A percentile compares a stretch with the other conserved stretches of the same genome.
Evolutionary conservation across 2,888 invertebrate species (phyloP).

Genomic region (Drosophila gaucha): DNA sequence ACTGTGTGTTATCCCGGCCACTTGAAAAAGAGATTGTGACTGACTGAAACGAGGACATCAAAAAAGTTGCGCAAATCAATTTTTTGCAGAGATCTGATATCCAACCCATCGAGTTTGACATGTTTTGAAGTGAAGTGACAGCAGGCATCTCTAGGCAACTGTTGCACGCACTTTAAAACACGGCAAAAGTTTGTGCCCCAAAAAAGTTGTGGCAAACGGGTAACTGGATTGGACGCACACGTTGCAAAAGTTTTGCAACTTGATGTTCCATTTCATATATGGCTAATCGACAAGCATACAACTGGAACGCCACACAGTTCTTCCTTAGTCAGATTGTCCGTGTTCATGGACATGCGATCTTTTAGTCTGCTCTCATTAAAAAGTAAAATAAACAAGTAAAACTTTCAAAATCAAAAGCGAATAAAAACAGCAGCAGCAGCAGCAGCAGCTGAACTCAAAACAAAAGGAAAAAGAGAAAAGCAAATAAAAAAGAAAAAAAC

Average conservation of each 20-base stretch:
- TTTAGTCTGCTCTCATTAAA: constrained; percentile 74
- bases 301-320: not conserved
- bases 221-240: constrained; percentile 1
- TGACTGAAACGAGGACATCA: constrained; percentile 6
- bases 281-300: constrained; percentile 71
- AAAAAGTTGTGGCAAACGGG: not conserved
- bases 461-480: constrained; percentile 33
- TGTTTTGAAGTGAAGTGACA: constrained; percentile 22
- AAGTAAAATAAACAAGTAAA: constrained; percentile 75
- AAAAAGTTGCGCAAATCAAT: constrained; percentile 59
- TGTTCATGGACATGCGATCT: constrained; percentile 47
- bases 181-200: constrained; percentile 45
- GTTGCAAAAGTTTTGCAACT: constrained; percentile 55
- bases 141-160: constrained; percentile 30
- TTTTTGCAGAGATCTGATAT: constrained; percentile 48
- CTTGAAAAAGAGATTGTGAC: constrained; percentile 38
- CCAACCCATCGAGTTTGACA: constrained; percentile 28
- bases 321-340: constrained; percentile 37
- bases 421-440: constrained; percentile 31
- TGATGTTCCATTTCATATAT: constrained; percentile 68
- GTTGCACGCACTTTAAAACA: constrained; percentile 54
- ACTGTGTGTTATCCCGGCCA: constrained; percentile 63
- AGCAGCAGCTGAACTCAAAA: constrained; percentile 33
- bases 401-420: constrained; percentile 65
- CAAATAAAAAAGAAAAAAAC: constrained; percentile 60